Base-by-base conservation (phyloP, 2,888 invertebrate genomes). In the Drosophila siamana region DNA sequence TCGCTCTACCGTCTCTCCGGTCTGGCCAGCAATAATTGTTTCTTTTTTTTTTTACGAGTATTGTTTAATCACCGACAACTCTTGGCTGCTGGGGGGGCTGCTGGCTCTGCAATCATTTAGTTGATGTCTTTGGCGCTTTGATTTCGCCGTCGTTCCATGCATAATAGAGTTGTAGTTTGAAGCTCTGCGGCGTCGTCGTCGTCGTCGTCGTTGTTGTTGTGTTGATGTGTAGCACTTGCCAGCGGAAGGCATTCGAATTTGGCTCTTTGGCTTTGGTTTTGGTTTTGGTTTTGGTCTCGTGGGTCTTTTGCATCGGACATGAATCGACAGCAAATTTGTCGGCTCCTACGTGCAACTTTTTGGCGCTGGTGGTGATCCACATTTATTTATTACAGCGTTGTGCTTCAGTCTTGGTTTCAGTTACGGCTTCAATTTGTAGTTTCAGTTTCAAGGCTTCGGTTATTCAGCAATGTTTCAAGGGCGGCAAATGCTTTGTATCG, bases 51-150 rank as follows among this genome's bases (percentile, higher is more conserved):
- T 66, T 66, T 51, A 56, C 77, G 76, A 55, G 30, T 40, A 66
- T 61, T 78, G 74, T 74, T 74, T 75, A 75, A 75, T 75, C 78
- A 75, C 74, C 74, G 69, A 74, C 74, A 75, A 68, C 60, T 77
- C 73, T 73, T 51, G 56, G 66, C 57, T 65, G 57, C 51, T 33
- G 30, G 9, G 28, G 44, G 43, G 22, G 36, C 36, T 38, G 36
- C 36, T 24, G 33, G 54, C 56, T 62, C 69, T 70, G 70, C 71
- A 55, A 77, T 48, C 68, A 61, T 54, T 68, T 63, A 44, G 52
- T 40, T 68, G 57, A 69, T 74, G 74, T 69, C 60, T 69, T 74
- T 56, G 43, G 5, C 48, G 50, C 76, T 81, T 81, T 80, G 80
- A 80, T 86, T 60, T 78, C 44, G 67, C 85, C 85, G 87, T 71